A percentile compares a stretch with the other conserved stretches of the same genome.
Evolutionary conservation across 2,888 invertebrate species (phyloP).

Genomic region (Ceriagrion tenellum): DNA sequence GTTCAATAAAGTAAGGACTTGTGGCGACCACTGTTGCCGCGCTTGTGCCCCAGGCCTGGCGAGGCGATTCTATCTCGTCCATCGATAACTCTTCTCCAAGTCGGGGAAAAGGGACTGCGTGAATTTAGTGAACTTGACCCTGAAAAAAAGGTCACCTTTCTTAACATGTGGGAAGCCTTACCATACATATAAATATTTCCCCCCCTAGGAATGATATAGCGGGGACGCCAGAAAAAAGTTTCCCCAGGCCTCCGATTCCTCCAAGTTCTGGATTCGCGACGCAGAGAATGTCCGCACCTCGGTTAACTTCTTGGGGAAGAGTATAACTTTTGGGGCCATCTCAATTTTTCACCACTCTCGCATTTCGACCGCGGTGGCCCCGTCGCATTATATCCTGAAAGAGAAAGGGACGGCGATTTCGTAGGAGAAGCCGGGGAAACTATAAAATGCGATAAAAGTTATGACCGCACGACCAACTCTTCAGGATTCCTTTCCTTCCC

Average conservation of each 20-base stretch:
- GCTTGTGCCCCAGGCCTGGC: too few relatives aligned
- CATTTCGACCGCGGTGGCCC: background rate
- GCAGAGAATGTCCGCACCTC: background rate
- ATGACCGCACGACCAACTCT: background rate
- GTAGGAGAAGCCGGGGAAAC: background rate
- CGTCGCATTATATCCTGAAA: background rate
- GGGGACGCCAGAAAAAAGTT: background rate
- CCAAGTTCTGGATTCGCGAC: background rate
- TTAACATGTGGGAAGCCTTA: background rate
- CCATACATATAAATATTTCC: background rate
- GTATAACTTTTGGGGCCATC: background rate
- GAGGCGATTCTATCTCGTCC: background rate
- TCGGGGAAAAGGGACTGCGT: background rate
- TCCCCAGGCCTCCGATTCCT: background rate
- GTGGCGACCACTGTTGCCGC: too few relatives aligned
- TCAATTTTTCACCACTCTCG: background rate
- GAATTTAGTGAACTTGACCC: conserved; percentile 21
- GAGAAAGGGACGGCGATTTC: background rate
- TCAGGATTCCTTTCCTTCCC: background rate
- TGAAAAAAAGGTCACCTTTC: background rate
- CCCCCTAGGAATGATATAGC: background rate
- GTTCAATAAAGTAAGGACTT: too few relatives aligned
- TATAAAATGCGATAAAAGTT: background rate
- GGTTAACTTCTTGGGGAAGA: background rate
- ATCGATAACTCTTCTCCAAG: background rate